Conservation (phyloP, 2,888 invertebrate species). For the Drosophila mettleri region DNA sequence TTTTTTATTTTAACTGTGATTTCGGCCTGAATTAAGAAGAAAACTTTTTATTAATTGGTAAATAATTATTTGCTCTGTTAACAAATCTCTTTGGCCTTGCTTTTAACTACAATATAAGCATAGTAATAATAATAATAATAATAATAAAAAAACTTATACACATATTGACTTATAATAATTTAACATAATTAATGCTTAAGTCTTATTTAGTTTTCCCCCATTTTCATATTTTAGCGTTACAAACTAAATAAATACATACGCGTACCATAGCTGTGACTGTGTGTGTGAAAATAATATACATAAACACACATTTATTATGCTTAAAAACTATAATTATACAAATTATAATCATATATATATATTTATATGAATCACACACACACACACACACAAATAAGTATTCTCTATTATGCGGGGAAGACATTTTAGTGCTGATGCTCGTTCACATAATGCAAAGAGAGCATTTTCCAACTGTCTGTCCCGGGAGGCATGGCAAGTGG, state of each 20-base stretch:
- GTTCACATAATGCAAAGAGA: neutral
- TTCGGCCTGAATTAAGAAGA: constrained; percentile 24
- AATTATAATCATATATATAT: constrained; percentile 1
- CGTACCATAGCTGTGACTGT: constrained; percentile 19
- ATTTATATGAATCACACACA: no score
- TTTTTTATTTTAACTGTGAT: constrained; percentile 2
- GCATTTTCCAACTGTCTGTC: no score
- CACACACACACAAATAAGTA: constrained; percentile 33
- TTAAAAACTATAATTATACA: constrained; percentile 23
- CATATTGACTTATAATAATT: constrained; percentile 17
- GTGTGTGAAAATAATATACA: constrained; percentile 14
- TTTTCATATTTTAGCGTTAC: constrained; percentile 48
- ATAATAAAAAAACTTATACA: constrained; percentile 19
- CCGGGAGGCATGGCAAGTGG: no score
- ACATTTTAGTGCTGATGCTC: constrained; percentile 38
- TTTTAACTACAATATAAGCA: constrained; percentile 33
- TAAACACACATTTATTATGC: neutral
- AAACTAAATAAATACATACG: constrained; percentile 51
- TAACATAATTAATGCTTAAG: constrained; percentile 51
- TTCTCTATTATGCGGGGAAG: constrained; percentile 53
- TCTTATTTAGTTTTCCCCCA: constrained; percentile 61
- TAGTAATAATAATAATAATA: constrained; percentile 25
- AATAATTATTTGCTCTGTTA: constrained; percentile 47
- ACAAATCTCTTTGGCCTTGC: constrained; percentile 66
- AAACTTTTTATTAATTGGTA: constrained; percentile 27